Base-by-base conservation (phyloP, 1,140 invertebrate genomes). In the Drosophila kurseongensis region DNA sequence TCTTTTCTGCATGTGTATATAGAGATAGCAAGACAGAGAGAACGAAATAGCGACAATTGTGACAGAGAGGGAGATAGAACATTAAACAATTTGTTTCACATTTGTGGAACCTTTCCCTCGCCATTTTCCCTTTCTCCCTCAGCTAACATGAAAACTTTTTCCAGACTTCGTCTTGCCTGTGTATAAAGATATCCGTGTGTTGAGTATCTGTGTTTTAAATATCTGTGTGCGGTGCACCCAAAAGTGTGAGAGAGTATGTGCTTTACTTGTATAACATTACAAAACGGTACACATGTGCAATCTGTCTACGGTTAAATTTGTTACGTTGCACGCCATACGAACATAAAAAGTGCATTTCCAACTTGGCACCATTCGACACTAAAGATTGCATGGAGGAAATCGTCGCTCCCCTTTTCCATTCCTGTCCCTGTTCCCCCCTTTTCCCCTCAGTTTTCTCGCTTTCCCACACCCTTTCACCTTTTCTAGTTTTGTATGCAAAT, bases 281-380 rank as follows among this genome's bases (percentile, higher is more conserved):
- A 78, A 78, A 78, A 78, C 75, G 74, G 52, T 78, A 78, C 75
- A 78, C 74, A 78, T 78, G 75, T 78, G 75, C 74, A 78, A 77
- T 78, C 75, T 78, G 75, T 78, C 74, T 71, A 58, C 57, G 66
- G 66, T 60, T 71, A 77, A 77, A 71, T 77, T 77, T 76, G 74
- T 76, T 76, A 76, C 61, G 75, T 59, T 71, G 74, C 74, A 77
- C 74, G 74, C 57, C 41, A 78, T 58, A 51, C 54, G 67, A 79
- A 79, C 76, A 79, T 79, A 79, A 79, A 79, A 79, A 79, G 60
- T 78, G 76, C 76, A 79, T 79, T 79, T 79, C 71, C 76, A 73
- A 79, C 76, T 79, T 79, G 78, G 75, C 76, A 73, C 75, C 69
- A 56, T 66, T 56, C 57, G 69, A 73, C 69, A 73, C 67, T 73